These are phyloP conservation scores for Esox lucius DNA, from an alignment of 2,797 vertebrate genomes.

Conservation along the genomic window DNA sequence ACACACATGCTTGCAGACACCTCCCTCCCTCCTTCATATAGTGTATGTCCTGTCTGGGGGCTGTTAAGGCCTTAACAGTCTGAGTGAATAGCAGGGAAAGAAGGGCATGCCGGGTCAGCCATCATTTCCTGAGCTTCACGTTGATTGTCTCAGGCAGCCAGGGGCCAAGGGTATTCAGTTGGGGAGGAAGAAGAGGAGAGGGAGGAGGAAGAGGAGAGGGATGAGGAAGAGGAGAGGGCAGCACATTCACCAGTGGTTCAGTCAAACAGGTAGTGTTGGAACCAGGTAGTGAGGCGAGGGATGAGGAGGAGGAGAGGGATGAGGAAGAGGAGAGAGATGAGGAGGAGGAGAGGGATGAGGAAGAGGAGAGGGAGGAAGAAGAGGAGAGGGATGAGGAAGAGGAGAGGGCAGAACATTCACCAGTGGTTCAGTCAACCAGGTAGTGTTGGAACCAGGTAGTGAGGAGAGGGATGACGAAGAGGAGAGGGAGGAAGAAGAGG, in stretches of 20 bases:
- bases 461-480: too few species aligned
- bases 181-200: not conserved
- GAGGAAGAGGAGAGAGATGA: slow-evolving; percentile 20
- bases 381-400: not conserved
- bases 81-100: slow-evolving; percentile 64
- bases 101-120: slow-evolving; percentile 73
- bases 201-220: slow-evolving; percentile 9
- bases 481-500: not conserved
- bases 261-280: slow-evolving; percentile 33
- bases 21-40: not conserved
- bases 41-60: not conserved
- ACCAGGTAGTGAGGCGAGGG: not conserved
- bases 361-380: not conserved
- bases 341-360: too few species aligned
- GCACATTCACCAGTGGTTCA: slow-evolving; percentile 61
- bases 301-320: too few species aligned
- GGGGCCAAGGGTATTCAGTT: slow-evolving; percentile 35
- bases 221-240: slow-evolving; percentile 1
- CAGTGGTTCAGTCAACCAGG: slow-evolving; percentile 49
- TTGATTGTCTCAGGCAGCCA: slow-evolving; percentile 66
- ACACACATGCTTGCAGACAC: slow-evolving; percentile 3
- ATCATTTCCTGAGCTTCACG: slow-evolving; percentile 74
- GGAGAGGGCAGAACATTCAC: slow-evolving; percentile 62
- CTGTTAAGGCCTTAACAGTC: slow-evolving; percentile 66
- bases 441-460: too few species aligned